Evolutionary conservation across 2,113 vertebrate species (phyloP).

Genomic region (Phrynosoma blainvillii): DNA sequence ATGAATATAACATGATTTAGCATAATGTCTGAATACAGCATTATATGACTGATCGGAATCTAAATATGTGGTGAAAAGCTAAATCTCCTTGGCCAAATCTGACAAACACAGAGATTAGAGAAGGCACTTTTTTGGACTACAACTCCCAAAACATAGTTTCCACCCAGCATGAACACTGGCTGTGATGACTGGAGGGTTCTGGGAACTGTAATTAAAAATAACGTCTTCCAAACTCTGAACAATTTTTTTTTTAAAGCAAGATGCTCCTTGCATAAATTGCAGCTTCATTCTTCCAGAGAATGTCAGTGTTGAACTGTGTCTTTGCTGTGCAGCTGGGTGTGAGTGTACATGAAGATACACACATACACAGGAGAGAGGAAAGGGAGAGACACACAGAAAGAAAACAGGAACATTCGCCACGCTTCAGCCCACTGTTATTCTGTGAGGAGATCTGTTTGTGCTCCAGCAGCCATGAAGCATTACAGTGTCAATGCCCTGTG

Average conservation of each 20-base stretch:
- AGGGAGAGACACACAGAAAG: neutral
- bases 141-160: no score
- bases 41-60: neutral
- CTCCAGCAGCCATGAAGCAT: accelerated
- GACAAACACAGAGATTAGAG: neutral
- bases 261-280: neutral
- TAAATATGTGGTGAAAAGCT: neutral
- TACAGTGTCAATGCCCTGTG: neutral
- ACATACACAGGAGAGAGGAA: neutral
- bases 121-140: no score
- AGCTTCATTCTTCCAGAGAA: neutral
- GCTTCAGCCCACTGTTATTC: accelerated
- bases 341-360: neutral
- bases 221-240: neutral
- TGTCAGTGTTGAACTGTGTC: neutral
- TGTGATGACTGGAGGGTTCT: no score
- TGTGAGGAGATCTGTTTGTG: neutral
- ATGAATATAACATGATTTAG: neutral
- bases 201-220: no score
- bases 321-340: neutral
- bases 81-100: neutral
- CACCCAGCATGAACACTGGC: no score
- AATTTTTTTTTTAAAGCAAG: neutral
- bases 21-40: neutral
- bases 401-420: accelerated